Evolutionary conservation across 2,888 invertebrate species (phyloP), one percentile per base, ranked within the genome.

Genomic region (Ceriagrion tenellum): DNA sequence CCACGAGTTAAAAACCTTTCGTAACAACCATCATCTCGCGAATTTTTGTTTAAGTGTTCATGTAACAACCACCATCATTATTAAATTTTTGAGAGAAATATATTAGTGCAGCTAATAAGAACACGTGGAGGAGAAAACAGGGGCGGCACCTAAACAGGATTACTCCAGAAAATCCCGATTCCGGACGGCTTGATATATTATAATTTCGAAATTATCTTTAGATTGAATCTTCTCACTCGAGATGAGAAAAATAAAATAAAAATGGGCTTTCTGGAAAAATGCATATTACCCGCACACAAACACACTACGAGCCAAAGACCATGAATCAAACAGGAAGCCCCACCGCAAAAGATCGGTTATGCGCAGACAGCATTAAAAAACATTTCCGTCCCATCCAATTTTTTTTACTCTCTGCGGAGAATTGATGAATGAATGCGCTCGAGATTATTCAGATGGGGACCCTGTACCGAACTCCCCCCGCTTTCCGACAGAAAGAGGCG

Each of bases 281-380:
- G 81, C 81, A 81, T 35, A 81, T 18, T 35, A 81, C 30, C 81
- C 35, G 59, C 59, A 59, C 59, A 59, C 59, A 59, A 1, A 59
- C 16, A 59, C 59, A 35, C n/a, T 30, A 13, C 81, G 26, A 81
- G 81, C 13, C 1, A 35, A n/a, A 81, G 81, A 81, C 81, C 81
- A 81, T 81, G 81, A 81, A 81, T 81, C 81, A 81, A 81, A 81
- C 81, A 81, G n/a, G 81, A 81, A 81, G 35, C 81, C 81, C 30
- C 81, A 35, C 81, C 81, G 81, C 81, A 81, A 81, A 81, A 81
- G 81, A 81, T 81, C 81, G 81, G 81, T 81, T 81, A 81, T 81
- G 91, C 91, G 91, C 63, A 93, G 93, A 93, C 93, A 93, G 93
- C 93, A 69, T 93, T 93, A 93, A 91, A 91, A 93, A 93, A 63